Evolutionary conservation across 53 echinoderm and acorn worm species (phyloP).

Genomic region (Holothuria leucospilota): DNA sequence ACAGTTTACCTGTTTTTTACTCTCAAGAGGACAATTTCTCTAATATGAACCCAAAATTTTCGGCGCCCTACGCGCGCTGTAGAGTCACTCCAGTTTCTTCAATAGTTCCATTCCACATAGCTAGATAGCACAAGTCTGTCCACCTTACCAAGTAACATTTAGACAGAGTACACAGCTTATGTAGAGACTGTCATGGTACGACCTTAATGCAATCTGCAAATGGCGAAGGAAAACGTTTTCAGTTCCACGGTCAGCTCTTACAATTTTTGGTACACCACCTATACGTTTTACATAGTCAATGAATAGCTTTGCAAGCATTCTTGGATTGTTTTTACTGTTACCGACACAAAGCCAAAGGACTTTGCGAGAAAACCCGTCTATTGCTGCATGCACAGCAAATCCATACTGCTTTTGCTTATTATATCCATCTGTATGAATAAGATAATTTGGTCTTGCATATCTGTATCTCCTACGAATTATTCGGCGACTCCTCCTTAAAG

Average conservation of each 20-base stretch:
- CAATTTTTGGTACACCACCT: slow-evolving; percentile 8
- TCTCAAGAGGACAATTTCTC: no score
- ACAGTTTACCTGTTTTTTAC: no score
- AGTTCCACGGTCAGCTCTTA: slow-evolving; percentile 10
- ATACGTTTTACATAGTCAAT: not conserved
- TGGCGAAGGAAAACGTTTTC: slow-evolving; percentile 1
- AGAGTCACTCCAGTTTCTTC: no score
- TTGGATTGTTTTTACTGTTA: slow-evolving; percentile 24
- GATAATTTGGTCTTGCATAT: slow-evolving; percentile 20
- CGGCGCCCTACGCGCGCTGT: no score
- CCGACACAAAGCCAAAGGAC: not conserved
- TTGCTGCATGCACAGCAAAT: slow-evolving; percentile 21
- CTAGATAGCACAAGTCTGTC: no score
- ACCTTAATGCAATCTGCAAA: slow-evolving; percentile 17
- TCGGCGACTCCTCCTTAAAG: slow-evolving; percentile 1
- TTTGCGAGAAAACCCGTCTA: slow-evolving; percentile 39
- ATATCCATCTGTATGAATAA: slow-evolving; percentile 13
- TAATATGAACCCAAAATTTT: no score
- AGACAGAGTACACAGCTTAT: no score
- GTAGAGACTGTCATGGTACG: not conserved
- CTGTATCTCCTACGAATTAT: not conserved
- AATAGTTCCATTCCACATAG: no score
- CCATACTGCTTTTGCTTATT: slow-evolving; percentile 2
- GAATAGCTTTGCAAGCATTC: not conserved
- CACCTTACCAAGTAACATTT: no score